Base-by-base conservation (phyloP, 2,113 vertebrate genomes). In the Heterocephalus glaber region DNA sequence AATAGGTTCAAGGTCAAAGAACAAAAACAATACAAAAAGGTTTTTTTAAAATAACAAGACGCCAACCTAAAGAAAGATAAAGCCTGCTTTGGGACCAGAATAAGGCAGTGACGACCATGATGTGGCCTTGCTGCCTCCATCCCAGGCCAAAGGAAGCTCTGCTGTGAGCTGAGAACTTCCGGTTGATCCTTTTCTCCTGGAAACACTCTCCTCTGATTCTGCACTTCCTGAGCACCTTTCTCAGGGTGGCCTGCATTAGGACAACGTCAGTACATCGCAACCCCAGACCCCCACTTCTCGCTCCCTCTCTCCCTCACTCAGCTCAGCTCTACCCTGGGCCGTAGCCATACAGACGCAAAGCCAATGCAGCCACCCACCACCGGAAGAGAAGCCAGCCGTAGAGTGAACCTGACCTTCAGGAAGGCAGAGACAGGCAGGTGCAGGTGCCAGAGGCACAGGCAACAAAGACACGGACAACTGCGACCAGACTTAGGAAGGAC, bases 391-490 rank as follows among this genome's bases (percentile, higher is more conserved):
- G 56, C 1, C 38, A 82, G 35, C 35, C 60, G 88, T 60, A 41
- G 54, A 17, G 14, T 72, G 30, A 95, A 6, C 6, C 12, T 60
- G 77, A 58, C 49, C 1, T 33, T 44, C 22, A 0, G 13, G 16
- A 77, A 68, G n/a, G 49, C 66, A 90, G 94, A 79, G 17, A 47
- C 41, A 47, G 74, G 44, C 44, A 86, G 20, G 33, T 7, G 44
- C 44, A 52, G 72, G 13, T 7, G 44, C 72, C n/a, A 5, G 16
- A 11, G 2, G 2, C 41, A 19, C 17, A 0, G 1, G 14, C 8
- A 20, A 8, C 14, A 38, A 86, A 52, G 11, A 8, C 38, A 33
- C 22, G 65, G 61, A 60, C 33, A 70, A 87, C 47, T 28, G 70
- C 79, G 44, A 60, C 26, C 66, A 79, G 81, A 90, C 47, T 41